Conservation (phyloP, 2,888 invertebrate species). For the Drosophila macrothrix region DNA sequence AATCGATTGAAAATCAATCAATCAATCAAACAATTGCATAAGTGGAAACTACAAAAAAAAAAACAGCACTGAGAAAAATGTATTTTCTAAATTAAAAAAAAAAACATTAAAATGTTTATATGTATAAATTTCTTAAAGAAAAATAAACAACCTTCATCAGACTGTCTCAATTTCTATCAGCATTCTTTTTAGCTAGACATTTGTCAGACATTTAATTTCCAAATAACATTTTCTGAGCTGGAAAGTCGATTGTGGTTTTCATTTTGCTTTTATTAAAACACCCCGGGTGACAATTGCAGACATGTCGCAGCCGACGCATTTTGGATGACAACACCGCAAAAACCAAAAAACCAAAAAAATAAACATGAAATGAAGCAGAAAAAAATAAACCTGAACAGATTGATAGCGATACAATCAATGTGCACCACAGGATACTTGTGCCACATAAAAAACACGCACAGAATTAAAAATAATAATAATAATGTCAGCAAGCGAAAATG, state of each 20-base stretch:
- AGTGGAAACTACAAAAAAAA: background rate
- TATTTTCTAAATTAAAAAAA: background rate
- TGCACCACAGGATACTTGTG: constrained; percentile 67
- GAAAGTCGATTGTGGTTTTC: background rate
- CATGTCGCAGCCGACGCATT: constrained; percentile 40
- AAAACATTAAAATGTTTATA: background rate
- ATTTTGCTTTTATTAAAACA: constrained; percentile 29
- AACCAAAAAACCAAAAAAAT: constrained; percentile 24
- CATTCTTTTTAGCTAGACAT: constrained; percentile 40
- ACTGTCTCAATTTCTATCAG: background rate
- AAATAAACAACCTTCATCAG: background rate
- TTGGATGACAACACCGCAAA: constrained; percentile 67
- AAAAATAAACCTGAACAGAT: constrained; percentile 37
- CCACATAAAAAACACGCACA: constrained; percentile 49
- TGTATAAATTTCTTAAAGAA: background rate
- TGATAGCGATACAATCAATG: constrained; percentile 65
- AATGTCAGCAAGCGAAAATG: constrained; percentile 26
- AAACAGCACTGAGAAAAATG: background rate
- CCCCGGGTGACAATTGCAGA: constrained; percentile 70
- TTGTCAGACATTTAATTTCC: constrained; percentile 64
- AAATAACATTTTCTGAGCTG: constrained; percentile 9
- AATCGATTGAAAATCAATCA: background rate
- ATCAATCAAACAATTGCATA: background rate
- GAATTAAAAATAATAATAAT: constrained; percentile 45
- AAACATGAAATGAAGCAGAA: constrained; percentile 23